Evolutionary conservation across 2,797 vertebrate species (phyloP).

Genomic region (Enteromius viviparus): DNA sequence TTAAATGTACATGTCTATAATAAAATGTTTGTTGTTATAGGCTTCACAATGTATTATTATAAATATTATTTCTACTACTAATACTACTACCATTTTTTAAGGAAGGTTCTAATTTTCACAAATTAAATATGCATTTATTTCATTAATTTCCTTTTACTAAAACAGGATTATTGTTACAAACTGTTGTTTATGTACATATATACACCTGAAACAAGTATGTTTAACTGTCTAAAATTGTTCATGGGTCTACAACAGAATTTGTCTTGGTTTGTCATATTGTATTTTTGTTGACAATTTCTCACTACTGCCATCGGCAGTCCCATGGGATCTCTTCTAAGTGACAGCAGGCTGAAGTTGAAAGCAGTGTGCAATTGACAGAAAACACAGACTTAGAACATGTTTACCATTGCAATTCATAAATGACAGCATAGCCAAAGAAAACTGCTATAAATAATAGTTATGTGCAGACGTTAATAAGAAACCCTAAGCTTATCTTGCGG

Average conservation of each 20-base stretch:
- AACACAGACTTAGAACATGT: conserved; percentile 19
- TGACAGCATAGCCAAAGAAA: conserved; percentile 6
- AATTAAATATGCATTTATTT: too few species aligned
- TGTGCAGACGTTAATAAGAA: background rate
- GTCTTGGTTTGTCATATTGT: background rate
- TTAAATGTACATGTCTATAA: background rate
- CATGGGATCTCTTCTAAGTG: conserved; percentile 35
- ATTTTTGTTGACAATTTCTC: conserved; percentile 23
- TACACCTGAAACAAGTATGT: background rate
- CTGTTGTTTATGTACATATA: background rate
- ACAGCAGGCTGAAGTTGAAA: conserved; percentile 32
- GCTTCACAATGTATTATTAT: background rate
- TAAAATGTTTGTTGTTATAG: background rate
- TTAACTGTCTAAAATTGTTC: background rate
- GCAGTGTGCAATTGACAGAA: conserved; percentile 28
- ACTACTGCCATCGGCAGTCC: conserved; percentile 35
- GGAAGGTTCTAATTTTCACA: too few species aligned
- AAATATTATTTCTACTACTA: too few species aligned
- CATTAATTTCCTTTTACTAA: background rate
- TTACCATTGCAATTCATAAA: conserved; percentile 29
- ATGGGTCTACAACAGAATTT: conserved; percentile 10
- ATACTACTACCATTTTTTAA: too few species aligned
- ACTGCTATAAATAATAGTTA: conserved; percentile 15
- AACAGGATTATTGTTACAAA: background rate
- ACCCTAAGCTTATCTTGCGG: background rate